Conservation (phyloP, 2,113 vertebrate species). For the Dryoscopus gambensis region DNA sequence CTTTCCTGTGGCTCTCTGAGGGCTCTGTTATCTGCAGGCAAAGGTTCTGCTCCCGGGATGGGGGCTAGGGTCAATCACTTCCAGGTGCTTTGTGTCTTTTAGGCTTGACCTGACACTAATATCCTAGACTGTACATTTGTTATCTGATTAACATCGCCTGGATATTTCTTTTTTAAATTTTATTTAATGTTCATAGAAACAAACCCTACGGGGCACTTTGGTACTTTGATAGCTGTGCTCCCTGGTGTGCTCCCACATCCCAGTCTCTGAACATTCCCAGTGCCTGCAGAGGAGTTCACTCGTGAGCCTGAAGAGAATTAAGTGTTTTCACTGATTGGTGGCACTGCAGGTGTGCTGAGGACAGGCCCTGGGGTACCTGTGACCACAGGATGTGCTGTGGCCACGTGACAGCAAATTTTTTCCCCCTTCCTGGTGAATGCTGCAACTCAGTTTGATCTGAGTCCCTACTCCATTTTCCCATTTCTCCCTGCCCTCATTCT, state of each 20-base stretch:
- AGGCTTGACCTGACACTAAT: not conserved
- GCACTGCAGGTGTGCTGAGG: not conserved
- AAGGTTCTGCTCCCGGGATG: not conserved
- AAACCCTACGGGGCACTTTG: not conserved
- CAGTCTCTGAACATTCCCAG: not conserved
- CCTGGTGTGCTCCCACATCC: not conserved
- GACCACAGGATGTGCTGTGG: not conserved
- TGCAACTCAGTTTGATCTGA: not conserved
- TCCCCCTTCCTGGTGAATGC: not conserved
- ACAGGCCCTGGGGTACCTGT: not conserved
- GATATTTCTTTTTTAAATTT: not conserved
- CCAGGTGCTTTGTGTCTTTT: not conserved
- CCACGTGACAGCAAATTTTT: not conserved
- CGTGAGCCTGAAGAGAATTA: not conserved
- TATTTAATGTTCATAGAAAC: not conserved
- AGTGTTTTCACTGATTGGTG: not conserved
- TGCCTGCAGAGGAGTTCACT: not conserved
- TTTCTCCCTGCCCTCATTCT: not conserved
- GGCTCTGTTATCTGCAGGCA: not conserved
- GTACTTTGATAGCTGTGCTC: not conserved
- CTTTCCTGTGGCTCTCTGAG: not conserved
- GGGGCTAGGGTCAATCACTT: not conserved
- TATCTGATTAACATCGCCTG: not conserved
- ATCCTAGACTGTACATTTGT: not conserved
- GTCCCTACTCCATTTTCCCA: fast-evolving